A percentile compares a stretch with the other conserved stretches of the same genome.
Evolutionary conservation across 2,113 vertebrate species (phyloP).

Genomic region (Equus przewalskii): DNA sequence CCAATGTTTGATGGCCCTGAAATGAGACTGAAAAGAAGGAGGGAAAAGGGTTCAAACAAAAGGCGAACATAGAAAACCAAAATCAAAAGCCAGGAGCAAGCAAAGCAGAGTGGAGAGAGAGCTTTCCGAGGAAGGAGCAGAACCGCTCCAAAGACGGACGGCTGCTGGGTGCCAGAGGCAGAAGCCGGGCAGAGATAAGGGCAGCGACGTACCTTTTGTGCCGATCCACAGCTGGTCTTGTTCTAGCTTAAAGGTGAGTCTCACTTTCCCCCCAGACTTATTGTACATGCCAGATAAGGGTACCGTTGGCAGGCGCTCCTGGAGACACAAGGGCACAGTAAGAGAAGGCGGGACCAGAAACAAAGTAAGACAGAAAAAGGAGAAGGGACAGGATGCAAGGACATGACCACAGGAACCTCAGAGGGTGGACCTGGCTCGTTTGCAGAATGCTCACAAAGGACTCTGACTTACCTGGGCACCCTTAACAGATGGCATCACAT

Average conservation of each 20-base stretch:
- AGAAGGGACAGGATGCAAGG: rapidly evolving
- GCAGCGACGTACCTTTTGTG: constrained; percentile 93
- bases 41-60: background rate
- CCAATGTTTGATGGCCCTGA: background rate
- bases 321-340: constrained; percentile 29
- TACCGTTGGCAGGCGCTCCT: constrained; percentile 98
- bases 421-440: background rate
- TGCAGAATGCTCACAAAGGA: too few relatives aligned
- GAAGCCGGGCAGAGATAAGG: background rate
- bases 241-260: constrained; percentile 99
- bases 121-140: background rate
- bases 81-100: constrained; percentile 24
- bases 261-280: constrained; percentile 98
- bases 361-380: background rate
- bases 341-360: background rate
- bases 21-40: constrained; percentile 1
- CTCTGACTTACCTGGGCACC: constrained; percentile 93
- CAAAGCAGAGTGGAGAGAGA: background rate
- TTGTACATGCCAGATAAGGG: constrained; percentile 99
- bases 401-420: background rate
- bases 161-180: background rate
- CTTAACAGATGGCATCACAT: constrained; percentile 97
- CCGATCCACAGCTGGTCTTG: constrained; percentile 99
- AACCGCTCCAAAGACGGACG: rapidly evolving
- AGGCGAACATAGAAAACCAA: background rate